Evolutionary conservation across 2,797 vertebrate genomes (phyloP).

Genomic region (Myiotriccus ornatus): DNA sequence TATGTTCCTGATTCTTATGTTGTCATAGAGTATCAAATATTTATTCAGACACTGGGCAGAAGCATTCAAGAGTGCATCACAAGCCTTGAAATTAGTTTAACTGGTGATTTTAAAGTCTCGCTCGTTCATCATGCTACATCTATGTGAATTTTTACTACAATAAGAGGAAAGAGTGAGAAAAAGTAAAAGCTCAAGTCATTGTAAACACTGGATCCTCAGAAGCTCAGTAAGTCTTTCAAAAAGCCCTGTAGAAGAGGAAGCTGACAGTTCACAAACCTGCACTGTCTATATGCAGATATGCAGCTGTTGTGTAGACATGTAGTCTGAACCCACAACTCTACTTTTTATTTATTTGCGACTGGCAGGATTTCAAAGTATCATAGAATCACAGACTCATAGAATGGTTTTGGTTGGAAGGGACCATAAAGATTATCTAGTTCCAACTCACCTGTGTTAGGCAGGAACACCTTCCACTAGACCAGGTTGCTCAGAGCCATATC

Average conservation of each 20-base stretch:
- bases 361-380: not conserved
- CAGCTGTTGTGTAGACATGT: not conserved
- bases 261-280: not conserved
- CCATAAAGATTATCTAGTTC: not conserved
- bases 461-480: not conserved
- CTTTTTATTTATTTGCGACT: not conserved
- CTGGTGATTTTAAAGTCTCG: not conserved
- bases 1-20: not conserved
- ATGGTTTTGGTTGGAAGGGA: not conserved
- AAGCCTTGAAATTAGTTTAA: not conserved
- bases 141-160: not conserved
- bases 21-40: not conserved
- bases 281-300: not conserved
- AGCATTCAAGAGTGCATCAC: not conserved
- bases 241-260: fast-evolving
- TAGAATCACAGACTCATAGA: not conserved
- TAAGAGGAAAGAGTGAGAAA: not conserved
- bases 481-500: not conserved
- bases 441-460: fast-evolving
- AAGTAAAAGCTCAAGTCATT: not conserved
- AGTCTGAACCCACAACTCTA: not conserved
- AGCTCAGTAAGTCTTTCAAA: not conserved
- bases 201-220: not conserved
- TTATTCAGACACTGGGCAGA: not conserved
- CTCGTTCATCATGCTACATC: not conserved